Conservation (phyloP, 2,888 invertebrate genomes). For the Drosophila anomalata region DNA sequence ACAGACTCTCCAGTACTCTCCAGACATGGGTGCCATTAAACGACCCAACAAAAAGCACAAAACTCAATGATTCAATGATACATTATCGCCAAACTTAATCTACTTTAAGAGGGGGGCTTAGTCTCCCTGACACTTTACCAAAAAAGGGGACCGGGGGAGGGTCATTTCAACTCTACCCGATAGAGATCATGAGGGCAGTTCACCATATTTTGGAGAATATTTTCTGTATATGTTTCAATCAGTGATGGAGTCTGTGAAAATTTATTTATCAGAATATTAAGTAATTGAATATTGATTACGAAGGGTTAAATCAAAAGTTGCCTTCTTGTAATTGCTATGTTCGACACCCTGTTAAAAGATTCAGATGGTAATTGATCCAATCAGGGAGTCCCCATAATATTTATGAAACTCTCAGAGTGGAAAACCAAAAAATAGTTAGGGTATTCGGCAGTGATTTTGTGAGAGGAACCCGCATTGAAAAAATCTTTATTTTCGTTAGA, state of each 20-base stretch:
- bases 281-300: slow-evolving; percentile 64
- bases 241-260: slow-evolving; percentile 50
- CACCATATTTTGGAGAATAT: slow-evolving; percentile 17
- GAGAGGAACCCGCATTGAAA: slow-evolving; percentile 31
- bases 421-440: not conserved
- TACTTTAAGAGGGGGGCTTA: slow-evolving; percentile 20
- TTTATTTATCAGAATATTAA: slow-evolving; percentile 47
- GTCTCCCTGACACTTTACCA: slow-evolving; percentile 9
- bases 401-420: not conserved
- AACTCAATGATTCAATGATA: slow-evolving; percentile 63
- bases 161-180: not conserved
- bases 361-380: slow-evolving; percentile 2
- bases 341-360: not conserved
- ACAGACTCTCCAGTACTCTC: slow-evolving; percentile 20
- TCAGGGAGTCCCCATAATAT: not conserved
- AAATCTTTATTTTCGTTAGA: slow-evolving; percentile 17
- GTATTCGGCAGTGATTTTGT: not conserved
- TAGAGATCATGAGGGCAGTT: slow-evolving; percentile 53
- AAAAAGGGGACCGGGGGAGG: slow-evolving; percentile 14
- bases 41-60: slow-evolving; percentile 64
- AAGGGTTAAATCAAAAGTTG: slow-evolving; percentile 56
- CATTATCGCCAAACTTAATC: slow-evolving; percentile 67
- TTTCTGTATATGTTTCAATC: slow-evolving; percentile 58
- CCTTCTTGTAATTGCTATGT: slow-evolving; percentile 26
- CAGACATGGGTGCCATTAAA: slow-evolving; percentile 58